Conservation (phyloP, 2,797 vertebrate species). For the Crenichthys baileyi region DNA sequence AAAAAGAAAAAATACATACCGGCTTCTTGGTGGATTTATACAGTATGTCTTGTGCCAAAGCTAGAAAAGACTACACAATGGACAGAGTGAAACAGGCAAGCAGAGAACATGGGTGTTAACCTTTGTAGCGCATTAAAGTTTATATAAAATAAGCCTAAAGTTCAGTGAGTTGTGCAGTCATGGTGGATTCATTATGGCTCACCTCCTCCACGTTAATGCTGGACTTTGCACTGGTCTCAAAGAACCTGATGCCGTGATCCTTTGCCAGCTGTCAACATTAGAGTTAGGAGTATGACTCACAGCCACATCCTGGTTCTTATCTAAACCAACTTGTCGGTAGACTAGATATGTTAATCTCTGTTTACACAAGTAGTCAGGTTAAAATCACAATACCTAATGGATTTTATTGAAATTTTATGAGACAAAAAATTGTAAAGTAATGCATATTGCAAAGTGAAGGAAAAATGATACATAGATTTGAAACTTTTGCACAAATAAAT, state of each 20-base stretch:
- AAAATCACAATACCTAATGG: background rate
- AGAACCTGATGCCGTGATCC: slow-evolving; percentile 92
- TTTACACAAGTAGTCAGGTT: background rate
- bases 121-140: background rate
- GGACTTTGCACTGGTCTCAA: slow-evolving; percentile 95
- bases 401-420: background rate
- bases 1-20: slow-evolving; percentile 61
- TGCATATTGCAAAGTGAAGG: background rate
- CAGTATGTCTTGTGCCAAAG: slow-evolving; percentile 90
- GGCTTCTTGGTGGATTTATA: slow-evolving; percentile 83
- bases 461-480: background rate
- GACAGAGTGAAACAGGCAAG: slow-evolving; percentile 5
- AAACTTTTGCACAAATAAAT: background rate
- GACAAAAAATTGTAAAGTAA: background rate
- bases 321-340: slow-evolving; percentile 26
- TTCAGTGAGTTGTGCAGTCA: background rate
- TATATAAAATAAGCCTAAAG: background rate
- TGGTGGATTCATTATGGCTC: slow-evolving; percentile 36
- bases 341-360: slow-evolving; percentile 5
- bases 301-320: slow-evolving; percentile 53
- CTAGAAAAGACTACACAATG: slow-evolving; percentile 83
- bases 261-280: slow-evolving; percentile 84
- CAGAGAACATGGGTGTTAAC: background rate
- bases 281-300: slow-evolving; percentile 28
- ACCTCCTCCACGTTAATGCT: slow-evolving; percentile 95